These are phyloP conservation scores for Neosilurus hyrtlii DNA, from an alignment of 2,797 vertebrate genomes.

Conservation along the genomic window DNA sequence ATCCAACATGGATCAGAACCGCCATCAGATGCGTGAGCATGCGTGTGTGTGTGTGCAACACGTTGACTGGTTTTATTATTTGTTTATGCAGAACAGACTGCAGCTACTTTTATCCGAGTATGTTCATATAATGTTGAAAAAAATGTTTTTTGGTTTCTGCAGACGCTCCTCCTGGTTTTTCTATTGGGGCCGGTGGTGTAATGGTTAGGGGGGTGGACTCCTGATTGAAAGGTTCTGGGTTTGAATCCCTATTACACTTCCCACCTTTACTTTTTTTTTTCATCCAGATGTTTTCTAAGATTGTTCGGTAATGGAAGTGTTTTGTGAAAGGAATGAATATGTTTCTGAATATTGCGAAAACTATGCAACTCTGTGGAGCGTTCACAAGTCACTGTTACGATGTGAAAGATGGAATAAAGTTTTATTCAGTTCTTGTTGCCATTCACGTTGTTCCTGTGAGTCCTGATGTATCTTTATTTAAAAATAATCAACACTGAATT, in stretches of 20 bases:
- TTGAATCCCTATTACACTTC: too few species aligned
- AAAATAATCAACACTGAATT: background rate
- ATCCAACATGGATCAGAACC: too few species aligned
- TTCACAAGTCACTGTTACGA: background rate
- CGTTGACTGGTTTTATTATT: background rate
- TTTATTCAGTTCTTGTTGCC: background rate
- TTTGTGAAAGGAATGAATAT: background rate
- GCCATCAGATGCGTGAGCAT: too few species aligned
- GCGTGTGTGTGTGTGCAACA: background rate
- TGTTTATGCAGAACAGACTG: background rate
- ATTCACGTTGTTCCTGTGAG: too few species aligned
- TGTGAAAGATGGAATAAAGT: slow-evolving; percentile 29
- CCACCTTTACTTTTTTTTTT: too few species aligned
- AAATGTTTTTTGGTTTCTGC: too few species aligned
- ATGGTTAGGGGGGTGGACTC: too few species aligned
- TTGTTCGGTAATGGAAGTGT: background rate
- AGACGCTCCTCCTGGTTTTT: too few species aligned
- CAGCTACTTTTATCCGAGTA: background rate
- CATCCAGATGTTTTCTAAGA: background rate
- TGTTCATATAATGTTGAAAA: background rate
- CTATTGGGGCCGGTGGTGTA: too few species aligned
- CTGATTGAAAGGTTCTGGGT: too few species aligned
- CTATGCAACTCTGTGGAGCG: background rate
- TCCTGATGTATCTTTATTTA: background rate
- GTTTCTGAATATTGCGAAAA: background rate